These are phyloP conservation scores for Smithornis capensis DNA, from an alignment of 2,113 vertebrate species.

Conservation along the genomic window DNA sequence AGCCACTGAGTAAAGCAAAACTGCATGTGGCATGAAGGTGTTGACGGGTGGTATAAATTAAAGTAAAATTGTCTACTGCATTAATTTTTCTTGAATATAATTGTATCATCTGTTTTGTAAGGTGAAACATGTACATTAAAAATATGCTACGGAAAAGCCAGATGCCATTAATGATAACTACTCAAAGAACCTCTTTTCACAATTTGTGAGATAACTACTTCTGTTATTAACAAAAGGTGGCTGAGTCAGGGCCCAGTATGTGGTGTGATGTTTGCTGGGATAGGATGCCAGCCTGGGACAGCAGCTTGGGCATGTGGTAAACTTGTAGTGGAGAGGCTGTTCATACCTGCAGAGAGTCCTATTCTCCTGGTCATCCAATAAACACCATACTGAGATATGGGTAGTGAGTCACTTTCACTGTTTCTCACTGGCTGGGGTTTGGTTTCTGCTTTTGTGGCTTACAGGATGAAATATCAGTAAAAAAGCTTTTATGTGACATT, in stretches of 20 bases:
- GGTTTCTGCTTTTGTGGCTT: constrained; percentile 11
- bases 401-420: constrained; percentile 8
- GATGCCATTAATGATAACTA: background rate
- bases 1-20: background rate
- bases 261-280: background rate
- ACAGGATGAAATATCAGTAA: constrained; percentile 7
- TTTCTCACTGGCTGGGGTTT: background rate
- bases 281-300: background rate
- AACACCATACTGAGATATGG: fast-evolving
- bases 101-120: background rate
- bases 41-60: background rate
- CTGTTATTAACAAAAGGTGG: background rate
- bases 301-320: background rate
- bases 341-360: background rate
- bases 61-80: background rate
- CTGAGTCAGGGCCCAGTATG: background rate
- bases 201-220: background rate
- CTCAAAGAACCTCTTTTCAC: background rate
- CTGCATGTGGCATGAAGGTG: background rate
- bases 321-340: background rate
- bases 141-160: background rate
- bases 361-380: background rate
- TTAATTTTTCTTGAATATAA: background rate
- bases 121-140: background rate
- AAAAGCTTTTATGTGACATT: constrained; percentile 44